Conservation (phyloP, 2,797 vertebrate genomes). For the Glossophaga mutica region DNA sequence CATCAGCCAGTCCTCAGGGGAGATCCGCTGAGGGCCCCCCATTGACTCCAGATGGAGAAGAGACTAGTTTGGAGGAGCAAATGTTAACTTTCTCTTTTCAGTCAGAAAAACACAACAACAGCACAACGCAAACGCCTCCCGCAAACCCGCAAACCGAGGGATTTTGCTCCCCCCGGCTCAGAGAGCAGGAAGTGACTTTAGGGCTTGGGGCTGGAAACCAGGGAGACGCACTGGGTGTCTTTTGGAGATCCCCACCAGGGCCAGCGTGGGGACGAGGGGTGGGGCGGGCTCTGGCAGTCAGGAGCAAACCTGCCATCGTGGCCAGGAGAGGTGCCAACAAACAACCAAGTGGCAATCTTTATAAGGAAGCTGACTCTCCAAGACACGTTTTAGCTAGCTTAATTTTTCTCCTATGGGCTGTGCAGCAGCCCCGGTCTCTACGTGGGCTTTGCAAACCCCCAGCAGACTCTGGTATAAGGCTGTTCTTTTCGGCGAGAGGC, state of each 20-base stretch:
- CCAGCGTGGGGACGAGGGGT: neutral
- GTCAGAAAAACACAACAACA: neutral
- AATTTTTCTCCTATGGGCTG: constrained; percentile 48
- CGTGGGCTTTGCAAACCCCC: constrained; percentile 47
- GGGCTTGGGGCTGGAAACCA: neutral
- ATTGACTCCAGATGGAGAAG: constrained; percentile 51
- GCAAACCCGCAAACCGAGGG: neutral
- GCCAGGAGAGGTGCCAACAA: constrained; percentile 32
- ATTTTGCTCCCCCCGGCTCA: neutral
- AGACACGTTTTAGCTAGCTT: neutral
- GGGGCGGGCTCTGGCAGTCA: neutral
- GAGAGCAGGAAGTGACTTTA: constrained; percentile 2
- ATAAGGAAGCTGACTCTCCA: neutral
- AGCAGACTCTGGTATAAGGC: accelerated
- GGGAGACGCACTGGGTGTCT: neutral
- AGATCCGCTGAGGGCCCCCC: constrained; percentile 29
- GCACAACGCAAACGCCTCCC: accelerated
- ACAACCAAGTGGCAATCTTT: constrained; percentile 39
- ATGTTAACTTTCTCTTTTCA: constrained; percentile 56
- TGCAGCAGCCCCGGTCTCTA: neutral
- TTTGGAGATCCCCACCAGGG: constrained; percentile 43
- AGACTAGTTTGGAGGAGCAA: constrained; percentile 52
- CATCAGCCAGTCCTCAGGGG: constrained; percentile 68
- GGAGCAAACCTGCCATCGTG: neutral
- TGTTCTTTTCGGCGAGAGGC: constrained; percentile 1